These are phyloP conservation scores for Psilopsiagon aurifrons DNA, from an alignment of 2,113 vertebrate genomes.

Conservation along the genomic window DNA sequence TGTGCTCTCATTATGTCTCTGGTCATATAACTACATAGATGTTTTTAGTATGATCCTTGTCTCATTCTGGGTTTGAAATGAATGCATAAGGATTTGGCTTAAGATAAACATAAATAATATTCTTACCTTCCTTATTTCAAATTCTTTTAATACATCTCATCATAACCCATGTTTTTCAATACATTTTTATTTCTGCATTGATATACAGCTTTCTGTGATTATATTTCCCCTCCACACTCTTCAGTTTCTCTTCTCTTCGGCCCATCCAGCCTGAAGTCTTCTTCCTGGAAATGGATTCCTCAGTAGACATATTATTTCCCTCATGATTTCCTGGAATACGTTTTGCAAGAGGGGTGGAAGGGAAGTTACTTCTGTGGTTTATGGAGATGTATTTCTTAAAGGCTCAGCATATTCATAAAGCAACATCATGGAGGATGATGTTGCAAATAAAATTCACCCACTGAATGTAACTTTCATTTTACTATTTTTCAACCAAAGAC, in stretches of 20 bases:
- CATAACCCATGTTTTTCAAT: not conserved
- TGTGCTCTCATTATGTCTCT: not conserved
- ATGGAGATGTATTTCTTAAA: not conserved
- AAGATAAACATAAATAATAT: not conserved
- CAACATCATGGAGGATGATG: not conserved
- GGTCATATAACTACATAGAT: not conserved
- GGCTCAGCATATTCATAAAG: not conserved
- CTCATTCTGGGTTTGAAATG: not conserved
- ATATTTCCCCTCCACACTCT: not conserved
- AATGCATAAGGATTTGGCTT: not conserved
- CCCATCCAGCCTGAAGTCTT: not conserved
- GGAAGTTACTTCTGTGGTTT: not conserved
- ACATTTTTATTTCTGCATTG: not conserved
- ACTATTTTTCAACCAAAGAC: not conserved
- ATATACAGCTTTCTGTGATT: not conserved
- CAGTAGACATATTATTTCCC: not conserved
- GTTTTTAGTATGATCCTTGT: not conserved
- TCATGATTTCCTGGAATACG: not conserved
- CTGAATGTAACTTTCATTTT: not conserved
- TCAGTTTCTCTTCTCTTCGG: not conserved
- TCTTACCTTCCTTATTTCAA: not conserved
- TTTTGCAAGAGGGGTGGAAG: not conserved
- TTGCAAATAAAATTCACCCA: conserved; percentile 2
- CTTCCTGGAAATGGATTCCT: not conserved
- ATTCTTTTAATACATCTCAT: not conserved